phyloP scores from a whole-genome alignment of 1,140 invertebrate species.

The Uloborus diversus region DNA sequence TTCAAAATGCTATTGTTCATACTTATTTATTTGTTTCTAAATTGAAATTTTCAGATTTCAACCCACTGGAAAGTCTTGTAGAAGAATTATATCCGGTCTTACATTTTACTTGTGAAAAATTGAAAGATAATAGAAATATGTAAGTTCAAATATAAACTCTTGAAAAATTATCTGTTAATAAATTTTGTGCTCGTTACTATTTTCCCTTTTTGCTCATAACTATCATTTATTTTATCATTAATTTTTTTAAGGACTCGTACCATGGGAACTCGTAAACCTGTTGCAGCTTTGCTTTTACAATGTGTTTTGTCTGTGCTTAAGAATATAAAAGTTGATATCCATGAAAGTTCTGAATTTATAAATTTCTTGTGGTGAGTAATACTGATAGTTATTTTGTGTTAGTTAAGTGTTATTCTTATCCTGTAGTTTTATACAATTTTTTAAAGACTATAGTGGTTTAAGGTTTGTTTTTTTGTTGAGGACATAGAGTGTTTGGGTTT shows the following conservation, averaged over 20 bases:
- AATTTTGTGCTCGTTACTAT: too few relatives aligned
- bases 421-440: too few relatives aligned
- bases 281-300: constrained; percentile 77
- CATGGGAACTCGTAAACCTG: too few relatives aligned
- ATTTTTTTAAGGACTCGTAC: too few relatives aligned
- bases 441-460: too few relatives aligned
- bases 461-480: too few relatives aligned
- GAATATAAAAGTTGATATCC: constrained; percentile 69
- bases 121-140: constrained; percentile 83
- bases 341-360: constrained; percentile 62
- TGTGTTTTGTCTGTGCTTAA: constrained; percentile 85
- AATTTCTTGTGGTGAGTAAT: constrained; percentile 65
- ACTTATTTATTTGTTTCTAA: background rate
- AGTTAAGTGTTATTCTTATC: background rate
- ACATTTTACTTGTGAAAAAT: constrained; percentile 85
- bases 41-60: constrained; percentile 27
- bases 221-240: too few relatives aligned
- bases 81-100: constrained; percentile 90
- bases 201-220: too few relatives aligned
- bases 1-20: background rate
- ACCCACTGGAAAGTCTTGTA: constrained; percentile 62
- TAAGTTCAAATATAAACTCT: constrained; percentile 65
- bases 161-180: background rate
- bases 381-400: background rate
- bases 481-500: too few relatives aligned